Percentiles rank a stretch among this genome's conserved stretches.
These are phyloP conservation scores for Euplagia quadripunctaria DNA, from an alignment of 2,888 invertebrate species.

Conservation along the genomic window DNA sequence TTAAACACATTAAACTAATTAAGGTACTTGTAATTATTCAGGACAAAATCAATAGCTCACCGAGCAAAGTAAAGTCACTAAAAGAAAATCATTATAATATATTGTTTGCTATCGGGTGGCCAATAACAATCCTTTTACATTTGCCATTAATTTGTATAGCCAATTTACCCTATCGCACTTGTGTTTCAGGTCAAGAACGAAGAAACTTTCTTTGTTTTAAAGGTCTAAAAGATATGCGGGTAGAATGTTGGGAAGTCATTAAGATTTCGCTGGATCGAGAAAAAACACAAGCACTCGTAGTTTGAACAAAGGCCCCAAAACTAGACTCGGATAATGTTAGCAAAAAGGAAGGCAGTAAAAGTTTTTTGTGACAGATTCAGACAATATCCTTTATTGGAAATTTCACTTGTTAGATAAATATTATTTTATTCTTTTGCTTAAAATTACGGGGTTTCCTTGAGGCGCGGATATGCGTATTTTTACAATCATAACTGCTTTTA, in stretches of 20 bases:
- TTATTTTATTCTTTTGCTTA: neutral
- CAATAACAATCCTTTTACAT: neutral
- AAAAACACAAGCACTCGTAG: slow-evolving; percentile 5
- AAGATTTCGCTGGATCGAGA: slow-evolving; percentile 14
- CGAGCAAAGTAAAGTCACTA: no score
- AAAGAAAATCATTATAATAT: no score
- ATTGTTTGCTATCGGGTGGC: no score
- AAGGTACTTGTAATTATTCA: no score
- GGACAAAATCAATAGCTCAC: no score
- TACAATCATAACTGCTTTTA: no score
- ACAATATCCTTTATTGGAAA: neutral
- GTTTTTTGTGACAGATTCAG: neutral
- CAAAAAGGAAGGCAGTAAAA: neutral
- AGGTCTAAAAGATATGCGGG: slow-evolving; percentile 8
- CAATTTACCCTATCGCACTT: neutral
- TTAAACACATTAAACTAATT: no score
- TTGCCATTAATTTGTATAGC: slow-evolving; percentile 1
- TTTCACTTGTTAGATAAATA: neutral
- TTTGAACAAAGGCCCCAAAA: slow-evolving; percentile 8
- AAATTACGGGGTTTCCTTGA: no score
- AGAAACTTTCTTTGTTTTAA: neutral
- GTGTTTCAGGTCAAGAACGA: neutral
- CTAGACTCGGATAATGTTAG: neutral
- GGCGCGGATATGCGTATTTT: no score
- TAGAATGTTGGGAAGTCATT: slow-evolving; percentile 15